Base-by-base conservation (phyloP, 2,797 vertebrate species). In the Mormyrus hasselquistii region DNA sequence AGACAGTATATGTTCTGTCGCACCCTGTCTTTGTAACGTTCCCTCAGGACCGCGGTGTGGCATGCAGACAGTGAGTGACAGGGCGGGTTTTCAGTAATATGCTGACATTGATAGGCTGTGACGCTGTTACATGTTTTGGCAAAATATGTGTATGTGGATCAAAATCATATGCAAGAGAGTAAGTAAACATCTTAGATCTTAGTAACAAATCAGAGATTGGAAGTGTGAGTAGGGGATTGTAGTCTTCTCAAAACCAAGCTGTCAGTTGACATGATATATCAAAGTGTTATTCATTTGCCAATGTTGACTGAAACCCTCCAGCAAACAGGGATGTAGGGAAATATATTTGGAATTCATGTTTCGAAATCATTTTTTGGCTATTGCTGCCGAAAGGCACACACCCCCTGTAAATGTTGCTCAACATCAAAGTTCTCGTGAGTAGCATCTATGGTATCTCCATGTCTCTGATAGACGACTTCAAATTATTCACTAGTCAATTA, bases 261-360 rank as follows among this genome's bases (percentile, higher is more conserved):
- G 73, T 44, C 16, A 19, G 6, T 79, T 79, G 38, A 79, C 73
- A n/a, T 19, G 6, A 79, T 44, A 47, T 41, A n/a, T 79, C 38
- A 79, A 73, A 73, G 38, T 47, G 2, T 44, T 44, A n/a, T 79
- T 25, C 12, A 49, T 5, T 59, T 86, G 52, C 4, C 25, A 50
- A 2, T 3, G 49, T 38, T 50, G 14, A 47, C 50, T 76, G 1
- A 25, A 79, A 52, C 22, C 49, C 19, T 38, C 3, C 50, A 65
- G 50, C 19, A 55, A 25, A 73, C 69, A 62, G 53, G 47, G 47
- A 65, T 82, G 38, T 55, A 53, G 50, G 25, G 14, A 44, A 73
- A 86, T n/a, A 44, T 41, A 49, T 69, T 44, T 65, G 53, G 52
- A 57, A 57, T 89, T 83, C 38, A 22, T 89, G 59, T 88, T 50